Evolutionary conservation across 2,888 invertebrate species (phyloP).

Genomic region (Atrina japonica): DNA sequence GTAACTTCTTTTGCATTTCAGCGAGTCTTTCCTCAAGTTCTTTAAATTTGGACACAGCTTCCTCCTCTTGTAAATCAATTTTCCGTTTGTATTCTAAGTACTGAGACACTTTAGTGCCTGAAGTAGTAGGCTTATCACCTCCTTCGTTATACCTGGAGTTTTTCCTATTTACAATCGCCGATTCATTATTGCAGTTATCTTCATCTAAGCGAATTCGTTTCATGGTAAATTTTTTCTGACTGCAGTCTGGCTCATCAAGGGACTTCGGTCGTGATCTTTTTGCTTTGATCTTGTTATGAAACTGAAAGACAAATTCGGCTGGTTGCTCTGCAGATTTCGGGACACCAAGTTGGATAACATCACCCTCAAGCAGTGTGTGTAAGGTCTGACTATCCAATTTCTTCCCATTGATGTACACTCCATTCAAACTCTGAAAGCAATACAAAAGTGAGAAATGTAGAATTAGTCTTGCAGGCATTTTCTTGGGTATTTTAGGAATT

Average conservation of each 20-base stretch:
- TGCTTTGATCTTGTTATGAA: constrained; percentile 60
- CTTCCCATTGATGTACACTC: constrained; percentile 70
- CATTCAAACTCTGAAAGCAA: constrained; percentile 72
- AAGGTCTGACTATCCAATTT: constrained; percentile 56
- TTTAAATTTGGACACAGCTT: constrained; percentile 54
- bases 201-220: constrained; percentile 40
- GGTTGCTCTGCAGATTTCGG: constrained; percentile 50
- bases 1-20: constrained; percentile 59
- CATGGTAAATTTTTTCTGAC: constrained; percentile 14
- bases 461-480: too few relatives aligned
- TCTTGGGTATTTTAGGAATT: too few relatives aligned
- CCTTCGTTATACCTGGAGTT: constrained; percentile 23
- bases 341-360: constrained; percentile 71
- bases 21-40: constrained; percentile 60
- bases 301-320: constrained; percentile 69
- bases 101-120: constrained; percentile 41
- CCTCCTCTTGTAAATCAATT: constrained; percentile 53
- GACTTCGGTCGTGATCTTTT: constrained; percentile 44
- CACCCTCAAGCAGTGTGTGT: constrained; percentile 64
- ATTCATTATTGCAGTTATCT: constrained; percentile 13
- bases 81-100: constrained; percentile 55
- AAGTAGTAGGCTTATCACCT: constrained; percentile 37
- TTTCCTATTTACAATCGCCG: neutral
- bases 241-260: constrained; percentile 29
- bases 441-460: too few relatives aligned